phyloP scores from a whole-genome alignment of 92 coral and sea anemone species.

The Plumapathes pennacea region DNA sequence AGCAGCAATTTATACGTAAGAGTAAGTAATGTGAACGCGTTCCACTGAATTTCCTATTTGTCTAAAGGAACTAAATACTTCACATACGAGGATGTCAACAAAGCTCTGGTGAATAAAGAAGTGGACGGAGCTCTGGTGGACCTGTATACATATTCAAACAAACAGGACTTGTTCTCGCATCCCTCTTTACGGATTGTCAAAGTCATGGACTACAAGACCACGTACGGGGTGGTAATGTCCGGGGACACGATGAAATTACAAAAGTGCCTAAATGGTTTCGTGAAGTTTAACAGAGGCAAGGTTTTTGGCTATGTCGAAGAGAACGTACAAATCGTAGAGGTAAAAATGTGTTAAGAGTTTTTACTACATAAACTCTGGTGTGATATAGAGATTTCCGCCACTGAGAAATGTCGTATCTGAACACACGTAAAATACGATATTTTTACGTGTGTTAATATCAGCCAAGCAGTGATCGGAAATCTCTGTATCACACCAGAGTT shows the following conservation, averaged over 20 bases:
- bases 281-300: conserved; percentile 23
- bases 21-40: neutral
- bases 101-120: conserved; percentile 44
- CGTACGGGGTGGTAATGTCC: conserved; percentile 71
- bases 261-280: conserved; percentile 54
- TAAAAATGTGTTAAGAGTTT: no score
- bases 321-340: conserved; percentile 18
- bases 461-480: no score
- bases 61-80: conserved; percentile 40
- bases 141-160: conserved; percentile 46
- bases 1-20: no score
- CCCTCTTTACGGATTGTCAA: conserved; percentile 41
- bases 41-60: neutral
- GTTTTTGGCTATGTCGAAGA: conserved; percentile 37
- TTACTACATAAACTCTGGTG: no score
- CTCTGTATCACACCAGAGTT: no score
- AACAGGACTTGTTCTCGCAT: conserved; percentile 50
- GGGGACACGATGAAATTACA: conserved; percentile 58
- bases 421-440: no score
- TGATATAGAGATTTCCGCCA: no score
- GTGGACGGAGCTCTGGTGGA: conserved; percentile 80
- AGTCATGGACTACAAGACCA: conserved; percentile 50
- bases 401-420: no score
- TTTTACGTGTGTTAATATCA: no score
- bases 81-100: conserved; percentile 48